Percentiles rank a stretch among this genome's conserved stretches.
Evolutionary conservation across 1,140 invertebrate species (phyloP).

Genomic region (Micrasema minimum): DNA sequence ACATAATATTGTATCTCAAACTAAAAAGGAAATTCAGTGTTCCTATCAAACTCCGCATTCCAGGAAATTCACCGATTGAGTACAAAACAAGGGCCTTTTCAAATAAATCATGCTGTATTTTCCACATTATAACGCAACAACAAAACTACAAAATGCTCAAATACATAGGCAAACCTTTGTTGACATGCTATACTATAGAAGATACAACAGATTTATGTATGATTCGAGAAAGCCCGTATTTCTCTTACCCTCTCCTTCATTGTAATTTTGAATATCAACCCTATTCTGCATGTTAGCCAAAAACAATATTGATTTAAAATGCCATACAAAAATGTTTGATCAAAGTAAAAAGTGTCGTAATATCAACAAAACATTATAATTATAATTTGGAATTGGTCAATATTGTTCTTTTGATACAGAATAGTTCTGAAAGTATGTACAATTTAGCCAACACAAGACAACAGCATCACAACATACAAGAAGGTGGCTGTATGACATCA

Average conservation of each 20-base stretch:
- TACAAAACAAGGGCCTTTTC: constrained; percentile 9
- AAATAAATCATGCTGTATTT: constrained; percentile 1
- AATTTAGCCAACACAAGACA: constrained; percentile 29
- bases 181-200: neutral
- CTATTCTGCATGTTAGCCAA: constrained; percentile 10
- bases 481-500: constrained; percentile 45
- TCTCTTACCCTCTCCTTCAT: neutral
- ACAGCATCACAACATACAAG: constrained; percentile 33
- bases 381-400: too few species aligned
- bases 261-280: neutral
- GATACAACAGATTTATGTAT: neutral
- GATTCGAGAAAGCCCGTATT: neutral
- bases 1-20: neutral
- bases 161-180: neutral
- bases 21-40: neutral
- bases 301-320: too few species aligned
- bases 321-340: too few species aligned
- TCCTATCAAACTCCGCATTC: constrained; percentile 15
- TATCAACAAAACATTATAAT: too few species aligned
- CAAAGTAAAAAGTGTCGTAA: too few species aligned
- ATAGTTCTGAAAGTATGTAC: constrained; percentile 10
- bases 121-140: neutral
- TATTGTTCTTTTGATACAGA: constrained; percentile 13
- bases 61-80: constrained; percentile 4
- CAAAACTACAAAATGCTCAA: neutral